Evolutionary conservation across 2,113 vertebrate species (phyloP).

Genomic region (Archilochus colubris): DNA sequence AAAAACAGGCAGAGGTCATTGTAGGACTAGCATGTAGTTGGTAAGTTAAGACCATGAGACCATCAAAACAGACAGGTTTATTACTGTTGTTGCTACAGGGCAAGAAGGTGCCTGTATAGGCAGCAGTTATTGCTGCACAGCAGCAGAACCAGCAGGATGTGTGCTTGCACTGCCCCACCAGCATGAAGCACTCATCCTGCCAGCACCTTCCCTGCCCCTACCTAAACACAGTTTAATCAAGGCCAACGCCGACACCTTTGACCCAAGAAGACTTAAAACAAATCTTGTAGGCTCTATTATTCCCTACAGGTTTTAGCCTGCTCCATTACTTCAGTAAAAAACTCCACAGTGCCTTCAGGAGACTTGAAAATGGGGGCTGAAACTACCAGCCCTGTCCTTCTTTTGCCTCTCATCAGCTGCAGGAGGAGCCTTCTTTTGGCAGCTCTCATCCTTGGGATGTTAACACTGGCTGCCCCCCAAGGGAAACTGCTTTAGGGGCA

Average conservation of each 20-base stretch:
- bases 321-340: neutral
- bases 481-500: neutral
- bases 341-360: neutral
- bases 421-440: neutral
- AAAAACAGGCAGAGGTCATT: neutral
- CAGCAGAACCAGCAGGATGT: fast-evolving
- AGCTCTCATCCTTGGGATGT: neutral
- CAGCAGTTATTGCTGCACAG: neutral
- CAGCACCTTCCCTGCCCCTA: neutral
- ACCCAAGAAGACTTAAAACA: neutral
- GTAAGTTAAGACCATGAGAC: neutral
- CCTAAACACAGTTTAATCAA: neutral
- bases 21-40: neutral
- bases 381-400: neutral
- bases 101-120: neutral
- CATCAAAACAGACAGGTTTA: neutral
- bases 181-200: neutral
- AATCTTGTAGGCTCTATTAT: neutral
- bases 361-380: neutral
- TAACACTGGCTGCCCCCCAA: fast-evolving
- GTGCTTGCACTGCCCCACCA: fast-evolving
- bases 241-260: neutral
- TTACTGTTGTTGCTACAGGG: neutral
- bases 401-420: neutral
- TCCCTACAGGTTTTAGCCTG: neutral